These are phyloP conservation scores for Gymnocypris eckloni DNA, from an alignment of 2,797 vertebrate species.

Conservation along the genomic window DNA sequence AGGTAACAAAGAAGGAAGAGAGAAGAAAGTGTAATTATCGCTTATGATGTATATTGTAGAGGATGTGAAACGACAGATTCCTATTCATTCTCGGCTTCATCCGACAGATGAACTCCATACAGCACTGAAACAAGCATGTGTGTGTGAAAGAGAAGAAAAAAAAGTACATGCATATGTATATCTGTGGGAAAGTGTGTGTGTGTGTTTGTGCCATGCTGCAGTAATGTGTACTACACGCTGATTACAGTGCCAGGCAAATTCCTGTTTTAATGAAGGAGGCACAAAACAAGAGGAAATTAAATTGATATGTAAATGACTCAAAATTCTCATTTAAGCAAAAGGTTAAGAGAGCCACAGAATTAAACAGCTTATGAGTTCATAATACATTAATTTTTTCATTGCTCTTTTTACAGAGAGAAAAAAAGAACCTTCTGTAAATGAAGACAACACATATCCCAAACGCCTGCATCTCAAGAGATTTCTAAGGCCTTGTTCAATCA, in stretches of 20 bases:
- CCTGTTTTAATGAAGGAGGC: conserved; percentile 73
- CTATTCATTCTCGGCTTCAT: conserved; percentile 81
- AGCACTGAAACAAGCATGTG: neutral
- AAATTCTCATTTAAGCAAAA: conserved; percentile 80
- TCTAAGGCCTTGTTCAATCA: conserved; percentile 69
- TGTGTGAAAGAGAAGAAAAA: conserved; percentile 19
- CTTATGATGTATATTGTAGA: conserved; percentile 75
- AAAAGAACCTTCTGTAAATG: conserved; percentile 63
- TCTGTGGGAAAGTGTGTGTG: conserved; percentile 24
- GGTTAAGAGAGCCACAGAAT: conserved; percentile 77
- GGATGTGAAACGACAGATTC: conserved; percentile 74
- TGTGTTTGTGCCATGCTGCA: conserved; percentile 50
- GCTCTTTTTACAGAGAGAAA: conserved; percentile 41
- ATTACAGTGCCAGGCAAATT: conserved; percentile 70
- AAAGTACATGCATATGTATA: conserved; percentile 32
- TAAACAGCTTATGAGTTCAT: conserved; percentile 81
- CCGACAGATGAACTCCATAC: conserved; percentile 71
- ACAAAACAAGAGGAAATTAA: conserved; percentile 77
- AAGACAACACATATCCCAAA: conserved; percentile 74
- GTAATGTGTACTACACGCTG: conserved; percentile 68
- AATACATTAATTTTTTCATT: conserved; percentile 62
- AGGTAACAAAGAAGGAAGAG: conserved; percentile 54
- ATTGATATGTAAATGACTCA: conserved; percentile 82
- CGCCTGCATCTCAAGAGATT: conserved; percentile 66
- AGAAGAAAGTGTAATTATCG: conserved; percentile 76